Base-by-base conservation (phyloP, 2,113 vertebrate genomes). In the Struthidea cinerea region DNA sequence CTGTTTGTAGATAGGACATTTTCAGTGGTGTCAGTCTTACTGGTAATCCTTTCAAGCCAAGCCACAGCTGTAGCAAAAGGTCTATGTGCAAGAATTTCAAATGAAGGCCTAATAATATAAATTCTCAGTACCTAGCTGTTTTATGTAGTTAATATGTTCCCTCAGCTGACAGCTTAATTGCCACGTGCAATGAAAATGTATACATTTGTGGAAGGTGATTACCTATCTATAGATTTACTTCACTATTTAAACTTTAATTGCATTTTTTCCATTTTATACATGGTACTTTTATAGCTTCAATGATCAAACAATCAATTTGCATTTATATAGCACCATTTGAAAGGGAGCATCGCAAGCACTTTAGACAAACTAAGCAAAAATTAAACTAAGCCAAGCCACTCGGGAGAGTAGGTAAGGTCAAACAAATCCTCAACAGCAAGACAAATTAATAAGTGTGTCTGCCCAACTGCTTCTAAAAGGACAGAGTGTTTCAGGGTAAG, bases 141-240 rank as follows among this genome's bases (percentile, higher is more conserved):
- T 76, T 64, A 79, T 19, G 42, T n/a, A 79, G 56, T 88, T 83
- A 84, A 84, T 86, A 84, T 37, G 35, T 83, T 96, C 78, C 71
- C 89, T 91, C 69, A 63, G 80, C 88, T 93, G 84, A 97, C 89
- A 97, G 84, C 35, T 96, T 97, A 95, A 97, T 76, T 95, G 90
- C 64, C 42, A 82, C 44, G 11, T 87, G 46, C 68, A 79, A 46
- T 61, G 67, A 63, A 90, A 93, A 84, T 30, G 47, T 50, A 93
- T 32, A 77, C 16, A 32, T 16, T 33, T 49, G 67, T 93, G 76
- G 53, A 96, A 91, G 73, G 49, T 3, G 11, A 94, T 81, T 96
- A 84, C 92, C 37, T 77, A 76, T n/a, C 73, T 80, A 87, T 15
- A 96, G 41, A 86, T 87, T 82, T 65, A 64, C 67, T 53, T 92